Percentiles rank a stretch among this genome's conserved stretches.
phyloP scores from a whole-genome alignment of 1,140 invertebrate species.

The Trachelipus rathkii region DNA sequence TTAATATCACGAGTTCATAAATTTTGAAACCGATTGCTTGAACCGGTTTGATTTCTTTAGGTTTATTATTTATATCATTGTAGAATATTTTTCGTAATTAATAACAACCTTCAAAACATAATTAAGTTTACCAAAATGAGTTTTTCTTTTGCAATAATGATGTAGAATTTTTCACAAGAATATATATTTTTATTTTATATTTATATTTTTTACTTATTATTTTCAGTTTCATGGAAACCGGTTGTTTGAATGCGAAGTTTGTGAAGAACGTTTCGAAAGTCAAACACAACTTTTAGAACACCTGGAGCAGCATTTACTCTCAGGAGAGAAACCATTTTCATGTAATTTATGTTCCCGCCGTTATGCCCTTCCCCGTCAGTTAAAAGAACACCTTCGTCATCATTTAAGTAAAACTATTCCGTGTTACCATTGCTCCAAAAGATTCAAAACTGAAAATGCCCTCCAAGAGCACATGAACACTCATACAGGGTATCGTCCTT shows the following conservation, averaged over 20 bases:
- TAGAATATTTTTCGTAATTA: too few species aligned
- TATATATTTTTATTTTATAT: too few species aligned
- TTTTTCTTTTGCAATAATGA: too few species aligned
- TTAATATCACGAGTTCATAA: too few species aligned
- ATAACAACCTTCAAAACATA: too few species aligned
- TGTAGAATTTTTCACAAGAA: too few species aligned
- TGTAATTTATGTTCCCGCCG: slow-evolving; percentile 63
- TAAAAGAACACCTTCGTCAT: slow-evolving; percentile 55
- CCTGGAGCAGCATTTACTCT: slow-evolving; percentile 62
- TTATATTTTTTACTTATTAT: too few species aligned
- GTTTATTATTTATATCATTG: too few species aligned
- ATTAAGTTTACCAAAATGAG: too few species aligned
- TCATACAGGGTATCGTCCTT: slow-evolving; percentile 64
- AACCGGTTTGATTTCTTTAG: too few species aligned
- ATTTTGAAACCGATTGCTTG: too few species aligned
- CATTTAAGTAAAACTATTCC: slow-evolving; percentile 42
- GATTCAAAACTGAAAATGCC: slow-evolving; percentile 61
- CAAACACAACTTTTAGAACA: slow-evolving; percentile 62
- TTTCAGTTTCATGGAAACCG: slow-evolving; percentile 40
- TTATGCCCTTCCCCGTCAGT: slow-evolving; percentile 61
- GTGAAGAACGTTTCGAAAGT: slow-evolving; percentile 62
- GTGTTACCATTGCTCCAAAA: slow-evolving; percentile 51
- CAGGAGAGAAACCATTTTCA: slow-evolving; percentile 60
- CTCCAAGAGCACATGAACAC: slow-evolving; percentile 61
- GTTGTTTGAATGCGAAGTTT: slow-evolving; percentile 67